A percentile compares a stretch with the other conserved stretches of the same genome.
These are phyloP conservation scores for Platyura marginata DNA, from an alignment of 1,140 invertebrate species.

Conservation along the genomic window DNA sequence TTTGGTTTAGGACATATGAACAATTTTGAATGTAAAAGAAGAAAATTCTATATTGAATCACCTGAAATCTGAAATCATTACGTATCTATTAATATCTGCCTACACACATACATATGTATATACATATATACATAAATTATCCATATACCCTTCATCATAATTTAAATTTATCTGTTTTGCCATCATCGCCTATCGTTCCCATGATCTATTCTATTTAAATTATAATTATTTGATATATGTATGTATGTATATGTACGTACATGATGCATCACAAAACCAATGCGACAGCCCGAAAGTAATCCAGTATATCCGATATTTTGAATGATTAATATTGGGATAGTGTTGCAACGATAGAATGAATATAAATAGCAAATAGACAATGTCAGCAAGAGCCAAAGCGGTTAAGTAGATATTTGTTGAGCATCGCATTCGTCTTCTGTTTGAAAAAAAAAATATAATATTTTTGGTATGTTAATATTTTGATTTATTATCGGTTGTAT, in stretches of 20 bases:
- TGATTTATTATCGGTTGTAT: too few species aligned
- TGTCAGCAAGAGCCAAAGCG: slow-evolving; percentile 50
- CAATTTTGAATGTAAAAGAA: too few species aligned
- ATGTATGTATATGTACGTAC: not conserved
- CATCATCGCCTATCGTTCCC: not conserved
- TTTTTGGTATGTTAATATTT: not conserved
- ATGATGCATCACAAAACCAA: slow-evolving; percentile 24
- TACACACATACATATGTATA: too few species aligned
- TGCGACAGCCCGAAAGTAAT: slow-evolving; percentile 34
- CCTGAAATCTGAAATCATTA: too few species aligned
- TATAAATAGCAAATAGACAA: slow-evolving; percentile 46
- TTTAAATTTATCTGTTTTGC: too few species aligned
- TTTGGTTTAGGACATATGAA: too few species aligned
- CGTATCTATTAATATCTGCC: too few species aligned
- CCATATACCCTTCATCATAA: too few species aligned
- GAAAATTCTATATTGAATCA: too few species aligned
- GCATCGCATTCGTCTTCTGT: slow-evolving; percentile 45
- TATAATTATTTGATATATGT: not conserved
- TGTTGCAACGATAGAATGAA: slow-evolving; percentile 44
- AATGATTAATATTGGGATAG: slow-evolving; percentile 30
- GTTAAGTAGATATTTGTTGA: slow-evolving; percentile 60
- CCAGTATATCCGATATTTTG: slow-evolving; percentile 25
- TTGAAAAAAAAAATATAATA: slow-evolving; percentile 8
- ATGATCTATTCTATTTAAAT: not conserved
- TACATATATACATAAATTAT: too few species aligned